Evolutionary conservation across 2,113 vertebrate species (phyloP).

Genomic region (Eclectus roratus): DNA sequence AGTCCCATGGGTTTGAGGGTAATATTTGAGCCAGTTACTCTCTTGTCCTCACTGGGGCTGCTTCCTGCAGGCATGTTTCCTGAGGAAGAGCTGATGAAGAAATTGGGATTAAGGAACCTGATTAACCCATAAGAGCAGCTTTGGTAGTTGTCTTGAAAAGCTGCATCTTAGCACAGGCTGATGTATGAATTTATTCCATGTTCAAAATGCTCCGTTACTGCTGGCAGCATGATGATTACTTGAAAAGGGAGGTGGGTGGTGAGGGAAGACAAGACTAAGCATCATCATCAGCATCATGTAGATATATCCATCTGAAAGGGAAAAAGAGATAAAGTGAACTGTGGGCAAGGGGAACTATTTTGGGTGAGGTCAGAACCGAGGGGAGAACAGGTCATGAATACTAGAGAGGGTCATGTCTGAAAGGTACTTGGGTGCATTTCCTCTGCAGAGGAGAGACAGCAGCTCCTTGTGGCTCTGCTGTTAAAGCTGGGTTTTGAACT

Average conservation of each 20-base stretch:
- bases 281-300: not conserved
- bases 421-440: not conserved
- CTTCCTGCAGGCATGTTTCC: not conserved
- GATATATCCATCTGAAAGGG: not conserved
- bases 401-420: not conserved
- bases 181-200: not conserved
- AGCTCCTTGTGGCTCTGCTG: not conserved
- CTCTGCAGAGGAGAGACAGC: not conserved
- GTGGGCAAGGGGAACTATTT: not conserved
- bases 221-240: not conserved
- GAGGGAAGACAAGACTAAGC: not conserved
- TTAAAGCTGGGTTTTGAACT: not conserved
- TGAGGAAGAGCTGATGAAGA: not conserved
- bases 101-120: not conserved
- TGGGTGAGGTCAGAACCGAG: not conserved
- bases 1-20: not conserved
- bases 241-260: not conserved
- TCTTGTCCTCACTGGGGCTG: rapidly evolving
- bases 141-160: not conserved
- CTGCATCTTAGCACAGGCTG: not conserved
- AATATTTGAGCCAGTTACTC: not conserved
- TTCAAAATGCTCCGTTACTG: not conserved
- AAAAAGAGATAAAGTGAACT: not conserved
- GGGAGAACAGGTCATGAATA: not conserved
- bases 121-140: not conserved